phyloP scores from a whole-genome alignment of 2,113 vertebrate genomes.

The Thunnus maccoyii region DNA sequence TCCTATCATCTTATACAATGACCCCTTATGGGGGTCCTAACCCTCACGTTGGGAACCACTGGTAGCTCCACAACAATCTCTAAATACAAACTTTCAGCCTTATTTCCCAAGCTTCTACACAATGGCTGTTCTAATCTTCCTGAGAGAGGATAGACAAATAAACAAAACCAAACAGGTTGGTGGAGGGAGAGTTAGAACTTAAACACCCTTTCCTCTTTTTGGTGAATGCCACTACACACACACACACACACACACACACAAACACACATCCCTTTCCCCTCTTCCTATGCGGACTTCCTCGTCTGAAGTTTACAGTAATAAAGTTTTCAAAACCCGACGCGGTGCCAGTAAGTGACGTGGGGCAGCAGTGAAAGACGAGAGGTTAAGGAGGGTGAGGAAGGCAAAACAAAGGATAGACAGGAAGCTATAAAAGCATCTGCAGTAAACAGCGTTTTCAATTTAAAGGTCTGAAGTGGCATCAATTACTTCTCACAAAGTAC shows the following conservation, averaged over 20 bases:
- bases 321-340: conserved; percentile 60
- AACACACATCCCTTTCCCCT: conserved; percentile 68
- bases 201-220: conserved; percentile 72
- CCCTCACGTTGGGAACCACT: no score
- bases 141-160: conserved; percentile 56
- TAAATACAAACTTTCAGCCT: conserved; percentile 62
- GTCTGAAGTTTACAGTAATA: conserved; percentile 67
- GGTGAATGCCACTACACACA: conserved; percentile 18
- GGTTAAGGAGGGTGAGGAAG: neutral
- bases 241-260: conserved; percentile 46
- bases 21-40: no score
- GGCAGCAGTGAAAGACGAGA: conserved; percentile 14
- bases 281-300: conserved; percentile 74
- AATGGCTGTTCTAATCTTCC: conserved; percentile 67
- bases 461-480: neutral
- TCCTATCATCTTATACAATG: no score
- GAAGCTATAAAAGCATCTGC: neutral
- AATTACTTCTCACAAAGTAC: neutral
- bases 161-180: conserved; percentile 66
- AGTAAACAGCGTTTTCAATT: neutral
- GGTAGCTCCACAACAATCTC: conserved; percentile 48
- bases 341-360: conserved; percentile 52
- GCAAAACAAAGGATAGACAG: conserved; percentile 15
- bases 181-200: conserved; percentile 60
- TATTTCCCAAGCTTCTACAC: conserved; percentile 64